Conservation (phyloP, 2,797 vertebrate genomes). For the Parauchenoglanis ngamensis region DNA sequence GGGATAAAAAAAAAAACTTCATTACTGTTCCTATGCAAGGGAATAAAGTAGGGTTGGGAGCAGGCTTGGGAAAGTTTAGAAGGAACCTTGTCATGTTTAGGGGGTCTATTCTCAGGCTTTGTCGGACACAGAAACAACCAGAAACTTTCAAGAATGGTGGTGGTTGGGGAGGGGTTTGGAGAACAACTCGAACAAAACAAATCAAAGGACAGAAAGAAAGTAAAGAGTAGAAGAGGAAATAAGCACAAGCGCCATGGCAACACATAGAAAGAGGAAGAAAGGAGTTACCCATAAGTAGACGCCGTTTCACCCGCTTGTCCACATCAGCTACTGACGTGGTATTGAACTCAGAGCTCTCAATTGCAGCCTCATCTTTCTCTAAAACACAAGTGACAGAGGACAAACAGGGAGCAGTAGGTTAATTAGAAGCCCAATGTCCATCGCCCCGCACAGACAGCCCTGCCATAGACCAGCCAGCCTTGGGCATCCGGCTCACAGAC, state of each 20-base stretch:
- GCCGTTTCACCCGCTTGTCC: conserved; percentile 99
- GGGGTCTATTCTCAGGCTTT: conserved; percentile 50
- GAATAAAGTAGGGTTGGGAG: conserved; percentile 29
- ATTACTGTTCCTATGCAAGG: conserved; percentile 35
- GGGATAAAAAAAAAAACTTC: neutral
- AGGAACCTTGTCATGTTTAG: conserved; percentile 53
- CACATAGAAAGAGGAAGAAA: conserved; percentile 99
- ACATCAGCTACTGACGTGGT: conserved; percentile 99
- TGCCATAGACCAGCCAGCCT: conserved; percentile 51
- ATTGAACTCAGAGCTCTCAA: conserved; percentile 99
- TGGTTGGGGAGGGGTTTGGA: conserved; percentile 28
- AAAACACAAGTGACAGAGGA: conserved; percentile 99
- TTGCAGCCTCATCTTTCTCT: conserved; percentile 99
- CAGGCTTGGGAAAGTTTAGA: conserved; percentile 41
- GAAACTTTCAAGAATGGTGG: conserved; percentile 39
- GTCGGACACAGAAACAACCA: conserved; percentile 58
- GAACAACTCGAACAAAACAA: conserved; percentile 56
- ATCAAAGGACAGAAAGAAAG: conserved; percentile 63
- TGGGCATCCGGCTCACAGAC: conserved; percentile 24
- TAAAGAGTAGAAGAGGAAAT: conserved; percentile 62
- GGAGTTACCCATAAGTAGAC: conserved; percentile 99
- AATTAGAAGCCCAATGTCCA: conserved; percentile 95
- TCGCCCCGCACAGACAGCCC: conserved; percentile 67
- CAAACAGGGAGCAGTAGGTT: conserved; percentile 99
- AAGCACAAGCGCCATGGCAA: conserved; percentile 88